phyloP scores from a whole-genome alignment of 2,113 vertebrate species.

The Okapia johnstoni region DNA sequence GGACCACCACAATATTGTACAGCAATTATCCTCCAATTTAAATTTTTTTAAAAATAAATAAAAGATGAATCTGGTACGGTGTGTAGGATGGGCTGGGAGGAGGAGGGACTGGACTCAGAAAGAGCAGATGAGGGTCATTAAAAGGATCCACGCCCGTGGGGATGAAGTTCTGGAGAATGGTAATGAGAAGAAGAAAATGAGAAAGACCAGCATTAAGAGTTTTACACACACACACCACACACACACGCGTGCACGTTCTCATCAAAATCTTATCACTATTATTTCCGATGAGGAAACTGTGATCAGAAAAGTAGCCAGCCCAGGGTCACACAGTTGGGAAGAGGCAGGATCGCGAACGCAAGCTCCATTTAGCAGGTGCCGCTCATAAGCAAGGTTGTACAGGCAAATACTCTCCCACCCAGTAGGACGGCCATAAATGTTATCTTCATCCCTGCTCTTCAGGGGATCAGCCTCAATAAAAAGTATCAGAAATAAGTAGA shows the following conservation, averaged over 20 bases:
- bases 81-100: neutral
- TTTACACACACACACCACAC: neutral
- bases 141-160: neutral
- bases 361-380: neutral
- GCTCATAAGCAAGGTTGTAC: neutral
- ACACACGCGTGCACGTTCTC: accelerated
- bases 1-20: neutral
- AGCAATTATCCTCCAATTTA: neutral
- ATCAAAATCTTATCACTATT: neutral
- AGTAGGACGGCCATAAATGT: neutral
- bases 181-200: neutral
- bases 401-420: neutral
- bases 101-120: neutral
- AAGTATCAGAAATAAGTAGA: neutral
- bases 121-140: neutral
- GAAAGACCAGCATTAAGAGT: neutral
- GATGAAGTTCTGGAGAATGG: neutral
- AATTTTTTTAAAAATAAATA: neutral
- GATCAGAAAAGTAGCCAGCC: neutral
- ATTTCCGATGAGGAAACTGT: neutral
- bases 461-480: neutral
- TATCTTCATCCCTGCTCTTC: neutral
- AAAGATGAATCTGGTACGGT: neutral
- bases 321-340: neutral
- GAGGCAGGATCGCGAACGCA: neutral